Conservation (phyloP, 2,888 invertebrate genomes). For the Torymus texanus region DNA sequence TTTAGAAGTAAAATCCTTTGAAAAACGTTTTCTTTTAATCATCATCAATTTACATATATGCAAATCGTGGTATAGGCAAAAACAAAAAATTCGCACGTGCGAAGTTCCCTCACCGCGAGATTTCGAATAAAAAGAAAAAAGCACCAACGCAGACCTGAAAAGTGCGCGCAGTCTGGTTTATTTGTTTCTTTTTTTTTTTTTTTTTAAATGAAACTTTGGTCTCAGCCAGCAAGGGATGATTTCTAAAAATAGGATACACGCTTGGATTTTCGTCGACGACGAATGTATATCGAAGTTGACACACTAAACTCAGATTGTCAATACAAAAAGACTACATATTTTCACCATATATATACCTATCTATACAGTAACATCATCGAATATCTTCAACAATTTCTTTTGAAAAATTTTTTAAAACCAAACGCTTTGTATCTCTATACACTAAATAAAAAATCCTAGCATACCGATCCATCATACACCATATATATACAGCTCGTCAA, state of each 20-base stretch:
- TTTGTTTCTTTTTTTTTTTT: background rate
- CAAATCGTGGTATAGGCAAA: background rate
- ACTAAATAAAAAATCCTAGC: too few relatives aligned
- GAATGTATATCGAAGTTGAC: background rate
- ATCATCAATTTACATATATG: slow-evolving; percentile 2
- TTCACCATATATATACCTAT: background rate
- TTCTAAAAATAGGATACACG: background rate
- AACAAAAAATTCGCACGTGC: background rate
- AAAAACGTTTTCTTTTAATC: slow-evolving; percentile 11
- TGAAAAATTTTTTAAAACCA: too few relatives aligned
- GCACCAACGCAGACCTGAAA: background rate
- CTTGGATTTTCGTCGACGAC: background rate
- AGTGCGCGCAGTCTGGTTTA: background rate
- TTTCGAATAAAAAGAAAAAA: background rate
- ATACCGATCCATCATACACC: too few relatives aligned
- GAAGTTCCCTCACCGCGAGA: background rate
- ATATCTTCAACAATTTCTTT: too few relatives aligned
- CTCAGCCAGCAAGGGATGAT: background rate
- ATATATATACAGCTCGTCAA: too few relatives aligned
- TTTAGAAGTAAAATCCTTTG: background rate
- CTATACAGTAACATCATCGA: too few relatives aligned
- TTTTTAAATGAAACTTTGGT: background rate
- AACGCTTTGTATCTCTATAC: too few relatives aligned
- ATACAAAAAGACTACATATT: background rate
- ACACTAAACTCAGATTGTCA: background rate